A percentile compares a stretch with the other conserved stretches of the same genome.
Evolutionary conservation across 2,888 invertebrate genomes (phyloP).

Genomic region (Cheilosia scutellata): DNA sequence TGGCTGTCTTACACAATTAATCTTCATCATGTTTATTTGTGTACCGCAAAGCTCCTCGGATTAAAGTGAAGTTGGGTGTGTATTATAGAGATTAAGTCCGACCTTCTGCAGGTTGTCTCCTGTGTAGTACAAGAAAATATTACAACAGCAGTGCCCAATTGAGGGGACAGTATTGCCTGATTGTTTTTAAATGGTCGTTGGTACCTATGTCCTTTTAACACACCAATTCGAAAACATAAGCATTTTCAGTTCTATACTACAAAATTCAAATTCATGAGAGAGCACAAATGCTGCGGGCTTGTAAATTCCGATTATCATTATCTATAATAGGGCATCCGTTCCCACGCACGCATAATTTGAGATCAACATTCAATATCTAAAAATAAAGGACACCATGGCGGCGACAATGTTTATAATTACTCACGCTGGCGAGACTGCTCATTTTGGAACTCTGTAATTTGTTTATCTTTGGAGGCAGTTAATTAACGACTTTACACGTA

Average conservation of each 20-base stretch:
- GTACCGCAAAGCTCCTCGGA: neutral
- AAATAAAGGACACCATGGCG: constrained; percentile 12
- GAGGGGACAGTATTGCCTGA: neutral
- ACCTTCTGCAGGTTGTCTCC: neutral
- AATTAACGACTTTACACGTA: constrained; percentile 2
- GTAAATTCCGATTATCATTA: constrained; percentile 1
- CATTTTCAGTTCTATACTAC: constrained; percentile 1
- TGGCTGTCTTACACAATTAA: constrained; percentile 26
- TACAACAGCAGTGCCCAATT: neutral
- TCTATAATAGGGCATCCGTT: neutral
- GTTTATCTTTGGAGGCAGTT: constrained; percentile 4
- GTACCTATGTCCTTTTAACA: too few species aligned
- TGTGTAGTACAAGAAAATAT: neutral
- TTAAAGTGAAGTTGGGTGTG: constrained; percentile 5
- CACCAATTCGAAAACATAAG: neutral
- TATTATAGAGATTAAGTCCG: constrained; percentile 14
- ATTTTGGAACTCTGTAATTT: neutral
- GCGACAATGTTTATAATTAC: neutral
- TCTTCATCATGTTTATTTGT: constrained; percentile 33
- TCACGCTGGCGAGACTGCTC: neutral
- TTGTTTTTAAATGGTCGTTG: neutral
- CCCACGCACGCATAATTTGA: constrained; percentile 18
- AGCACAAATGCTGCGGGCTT: neutral
- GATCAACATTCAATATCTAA: constrained; percentile 1
- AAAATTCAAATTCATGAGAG: constrained; percentile 11